These are phyloP conservation scores for Dryocosmus kuriphilus DNA, from an alignment of 2,888 invertebrate genomes.

Conservation along the genomic window DNA sequence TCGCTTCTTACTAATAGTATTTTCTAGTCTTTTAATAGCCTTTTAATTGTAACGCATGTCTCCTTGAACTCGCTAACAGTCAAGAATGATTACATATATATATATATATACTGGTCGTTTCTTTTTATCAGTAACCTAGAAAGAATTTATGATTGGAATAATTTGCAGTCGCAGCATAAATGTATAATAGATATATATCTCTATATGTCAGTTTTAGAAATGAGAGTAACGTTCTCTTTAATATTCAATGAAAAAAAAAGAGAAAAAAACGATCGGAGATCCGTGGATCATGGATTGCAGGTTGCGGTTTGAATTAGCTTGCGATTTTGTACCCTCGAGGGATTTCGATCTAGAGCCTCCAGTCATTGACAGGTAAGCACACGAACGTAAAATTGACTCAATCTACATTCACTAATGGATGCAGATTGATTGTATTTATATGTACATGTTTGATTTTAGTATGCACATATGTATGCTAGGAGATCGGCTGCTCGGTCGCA, in stretches of 20 bases:
- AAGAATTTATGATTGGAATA: neutral
- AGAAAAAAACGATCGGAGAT: neutral
- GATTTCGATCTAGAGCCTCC: slow-evolving; percentile 62
- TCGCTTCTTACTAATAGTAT: slow-evolving; percentile 1
- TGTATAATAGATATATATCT: neutral
- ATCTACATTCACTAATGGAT: slow-evolving; percentile 9
- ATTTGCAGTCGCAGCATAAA: neutral
- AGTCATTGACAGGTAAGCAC: slow-evolving; percentile 57
- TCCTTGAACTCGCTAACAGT: neutral
- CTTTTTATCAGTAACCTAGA: slow-evolving; percentile 1
- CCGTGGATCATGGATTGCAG: neutral
- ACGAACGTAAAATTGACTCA: neutral
- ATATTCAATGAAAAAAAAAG: neutral
- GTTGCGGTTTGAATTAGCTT: slow-evolving; percentile 10
- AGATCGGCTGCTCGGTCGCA: neutral
- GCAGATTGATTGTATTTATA: neutral
- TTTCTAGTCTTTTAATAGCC: neutral
- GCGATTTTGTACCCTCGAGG: slow-evolving; percentile 55
- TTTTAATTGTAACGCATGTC: neutral
- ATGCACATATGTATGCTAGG: neutral
- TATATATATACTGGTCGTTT: neutral
- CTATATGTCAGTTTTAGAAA: neutral
- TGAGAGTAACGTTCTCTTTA: slow-evolving; percentile 9
- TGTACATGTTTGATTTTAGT: neutral
- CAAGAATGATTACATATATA: too few relatives aligned